Conservation (phyloP, 2,888 invertebrate species). For the Platycheirus rosarum region DNA sequence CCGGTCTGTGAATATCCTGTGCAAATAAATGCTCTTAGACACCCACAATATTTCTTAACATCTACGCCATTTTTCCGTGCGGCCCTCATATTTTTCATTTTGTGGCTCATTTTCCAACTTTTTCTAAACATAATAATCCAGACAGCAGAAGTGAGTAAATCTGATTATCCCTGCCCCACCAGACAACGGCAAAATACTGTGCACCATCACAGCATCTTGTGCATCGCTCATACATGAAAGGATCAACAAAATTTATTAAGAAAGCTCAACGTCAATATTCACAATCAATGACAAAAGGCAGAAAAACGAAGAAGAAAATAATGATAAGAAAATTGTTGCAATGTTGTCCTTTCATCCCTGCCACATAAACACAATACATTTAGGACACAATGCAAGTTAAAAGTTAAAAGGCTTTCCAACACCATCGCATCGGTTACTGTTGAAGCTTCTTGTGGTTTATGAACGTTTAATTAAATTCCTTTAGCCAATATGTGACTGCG, state of each 20-base stretch:
- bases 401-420: slow-evolving; percentile 58
- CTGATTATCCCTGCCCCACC: slow-evolving; percentile 49
- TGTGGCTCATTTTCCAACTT: slow-evolving; percentile 31
- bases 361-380: not conserved
- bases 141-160: slow-evolving; percentile 33
- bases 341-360: slow-evolving; percentile 24
- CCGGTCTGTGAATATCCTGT: slow-evolving; percentile 2
- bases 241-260: slow-evolving; percentile 30
- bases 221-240: slow-evolving; percentile 18
- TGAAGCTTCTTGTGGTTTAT: slow-evolving; percentile 30
- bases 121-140: slow-evolving; percentile 19
- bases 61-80: not conserved
- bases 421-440: slow-evolving; percentile 32
- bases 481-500: slow-evolving; percentile 51
- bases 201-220: not conserved
- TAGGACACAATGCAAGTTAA: slow-evolving; percentile 41
- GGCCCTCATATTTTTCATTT: not conserved
- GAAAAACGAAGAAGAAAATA: not conserved
- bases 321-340: slow-evolving; percentile 27
- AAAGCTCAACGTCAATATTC: slow-evolving; percentile 45
- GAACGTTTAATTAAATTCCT: slow-evolving; percentile 68
- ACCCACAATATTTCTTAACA: slow-evolving; percentile 13
- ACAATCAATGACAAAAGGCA: slow-evolving; percentile 43
- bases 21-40: slow-evolving; percentile 9
- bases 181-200: slow-evolving; percentile 7